A percentile compares a stretch with the other conserved stretches of the same genome.
These are phyloP conservation scores for Cantharis flavilabris DNA, from an alignment of 2,888 invertebrate species.

Conservation along the genomic window DNA sequence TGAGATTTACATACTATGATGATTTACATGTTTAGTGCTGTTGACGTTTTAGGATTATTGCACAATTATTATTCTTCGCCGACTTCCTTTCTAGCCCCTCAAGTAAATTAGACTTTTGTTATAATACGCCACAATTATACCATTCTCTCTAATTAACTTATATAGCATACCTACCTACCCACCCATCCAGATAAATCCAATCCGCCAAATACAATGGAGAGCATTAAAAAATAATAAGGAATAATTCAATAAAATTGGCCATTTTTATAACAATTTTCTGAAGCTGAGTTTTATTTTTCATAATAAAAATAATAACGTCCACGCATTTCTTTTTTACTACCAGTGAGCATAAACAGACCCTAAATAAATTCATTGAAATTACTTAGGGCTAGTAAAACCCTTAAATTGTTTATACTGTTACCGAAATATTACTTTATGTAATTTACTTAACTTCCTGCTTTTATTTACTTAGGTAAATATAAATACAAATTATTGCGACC, in stretches of 20 bases:
- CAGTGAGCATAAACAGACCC: slow-evolving; percentile 16
- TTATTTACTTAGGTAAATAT: background rate
- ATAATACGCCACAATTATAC: slow-evolving; percentile 7
- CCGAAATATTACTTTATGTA: background rate
- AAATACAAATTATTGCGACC: background rate
- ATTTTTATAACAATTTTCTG: slow-evolving; percentile 13
- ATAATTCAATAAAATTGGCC: slow-evolving; percentile 19
- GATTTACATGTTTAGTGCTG: slow-evolving; percentile 44
- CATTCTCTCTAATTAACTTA: background rate
- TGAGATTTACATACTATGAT: slow-evolving; percentile 44
- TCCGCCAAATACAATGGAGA: background rate
- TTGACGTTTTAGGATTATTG: slow-evolving; percentile 44
- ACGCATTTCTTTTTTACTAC: slow-evolving; percentile 20
- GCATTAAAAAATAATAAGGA: slow-evolving; percentile 12
- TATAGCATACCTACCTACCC: background rate
- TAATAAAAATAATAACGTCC: slow-evolving; percentile 19
- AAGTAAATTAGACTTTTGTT: slow-evolving; percentile 15
- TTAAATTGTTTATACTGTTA: background rate
- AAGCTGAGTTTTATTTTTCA: slow-evolving; percentile 20
- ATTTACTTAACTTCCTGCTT: background rate
- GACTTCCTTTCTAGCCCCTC: slow-evolving; percentile 14
- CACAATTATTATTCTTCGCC: slow-evolving; percentile 32
- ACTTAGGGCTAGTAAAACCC: background rate
- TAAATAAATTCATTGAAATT: slow-evolving; percentile 11
- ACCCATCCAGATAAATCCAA: background rate